A percentile compares a stretch with the other conserved stretches of the same genome.
These are phyloP conservation scores for Drosophila triauraria DNA, from an alignment of 1,140 invertebrate species.

Conservation along the genomic window DNA sequence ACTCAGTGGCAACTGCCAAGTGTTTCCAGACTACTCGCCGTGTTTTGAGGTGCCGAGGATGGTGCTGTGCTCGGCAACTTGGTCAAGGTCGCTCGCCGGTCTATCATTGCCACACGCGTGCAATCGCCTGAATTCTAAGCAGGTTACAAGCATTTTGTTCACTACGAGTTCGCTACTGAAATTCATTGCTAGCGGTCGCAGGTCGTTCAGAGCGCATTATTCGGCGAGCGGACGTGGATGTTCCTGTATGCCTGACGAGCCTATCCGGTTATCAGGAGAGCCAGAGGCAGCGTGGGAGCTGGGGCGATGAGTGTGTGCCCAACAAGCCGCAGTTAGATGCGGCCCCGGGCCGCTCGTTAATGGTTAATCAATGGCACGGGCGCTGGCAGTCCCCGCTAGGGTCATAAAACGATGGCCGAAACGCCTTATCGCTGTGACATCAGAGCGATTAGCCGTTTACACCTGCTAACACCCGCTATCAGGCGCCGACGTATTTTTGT, in stretches of 20 bases:
- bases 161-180: constrained; percentile 6
- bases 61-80: constrained; percentile 6
- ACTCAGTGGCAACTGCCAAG: constrained; percentile 14
- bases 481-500: constrained; percentile 23
- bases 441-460: constrained; percentile 40
- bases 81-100: constrained; percentile 38
- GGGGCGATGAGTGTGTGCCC: constrained; percentile 34
- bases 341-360: constrained; percentile 13
- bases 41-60: not conserved
- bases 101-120: constrained; percentile 21
- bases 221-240: constrained; percentile 48
- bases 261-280: constrained; percentile 40
- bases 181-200: constrained; percentile 26
- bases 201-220: constrained; percentile 25
- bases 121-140: constrained; percentile 30
- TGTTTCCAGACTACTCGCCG: constrained; percentile 33
- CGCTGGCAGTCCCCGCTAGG: constrained; percentile 5
- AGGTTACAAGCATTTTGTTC: constrained; percentile 23
- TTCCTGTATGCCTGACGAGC: constrained; percentile 35
- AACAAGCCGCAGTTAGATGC: constrained; percentile 9
- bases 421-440: constrained; percentile 64
- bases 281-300: constrained; percentile 16
- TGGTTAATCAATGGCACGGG: constrained; percentile 74
- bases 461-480: constrained; percentile 25
- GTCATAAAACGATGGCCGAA: constrained; percentile 14